Evolutionary conservation across 2,797 vertebrate species (phyloP), one percentile per base, ranked within the genome.

Genomic region (Microtus obscurus): DNA sequence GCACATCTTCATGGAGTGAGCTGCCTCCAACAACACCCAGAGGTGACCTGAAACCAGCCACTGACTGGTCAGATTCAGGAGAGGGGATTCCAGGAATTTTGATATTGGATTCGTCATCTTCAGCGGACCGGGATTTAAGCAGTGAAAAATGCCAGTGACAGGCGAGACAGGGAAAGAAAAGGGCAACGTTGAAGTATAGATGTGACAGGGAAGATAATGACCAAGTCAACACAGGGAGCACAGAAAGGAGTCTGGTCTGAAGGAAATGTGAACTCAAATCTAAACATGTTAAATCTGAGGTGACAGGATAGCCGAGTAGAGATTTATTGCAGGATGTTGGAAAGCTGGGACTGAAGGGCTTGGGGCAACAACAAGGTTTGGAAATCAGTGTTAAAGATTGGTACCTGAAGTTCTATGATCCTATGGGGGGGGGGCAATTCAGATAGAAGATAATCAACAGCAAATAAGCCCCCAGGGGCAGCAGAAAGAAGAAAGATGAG

Each of bases 61-160:
- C 61, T 86, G 25, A 82, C 21, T 82, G 14, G 77, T 86, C 14
- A 88, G 31, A 13, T 78, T 87, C 78, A 87, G 80, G 16, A 61
- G 87, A 74, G 19, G 8, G 23, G 79, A 89, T 56, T 78, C 81
- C 40, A 91, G 27, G 19, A 67, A 1, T 63, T 88, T 51, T 85
- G 69, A n/a, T 81, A n/a, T 40, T 73, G n/a, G 86, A 87, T 76
- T 86, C 25, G 89, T 27, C 43, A 69, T 79, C 34, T 87, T 31
- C 11, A 37, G 51, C 29, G 45, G 37, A 43, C 53, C 74, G 14
- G 90, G 56, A 93, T 63, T 63, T 34, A 43, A 48, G 51, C 10
- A 89, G 12, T 88, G 87, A 85, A 88, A 88, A 95, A 91, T 69
- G 43, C 76, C n/a, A n/a, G 76, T 89, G 63, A 82, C 16, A 91